These are phyloP conservation scores for Epistrophe eligans DNA, from an alignment of 2,888 invertebrate genomes.

Conservation along the genomic window DNA sequence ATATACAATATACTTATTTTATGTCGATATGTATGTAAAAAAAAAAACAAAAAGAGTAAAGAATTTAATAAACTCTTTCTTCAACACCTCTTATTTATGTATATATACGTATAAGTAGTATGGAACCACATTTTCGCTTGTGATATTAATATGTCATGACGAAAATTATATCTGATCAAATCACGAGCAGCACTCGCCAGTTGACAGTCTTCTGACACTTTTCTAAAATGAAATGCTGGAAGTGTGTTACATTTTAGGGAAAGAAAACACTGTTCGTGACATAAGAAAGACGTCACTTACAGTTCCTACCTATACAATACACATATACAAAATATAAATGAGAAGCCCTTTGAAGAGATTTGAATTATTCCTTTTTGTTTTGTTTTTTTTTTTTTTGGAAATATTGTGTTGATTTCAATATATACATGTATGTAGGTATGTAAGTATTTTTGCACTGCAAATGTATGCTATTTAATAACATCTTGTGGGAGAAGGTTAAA, in stretches of 20 bases:
- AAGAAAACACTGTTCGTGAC: neutral
- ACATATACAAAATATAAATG: neutral
- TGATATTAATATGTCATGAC: neutral
- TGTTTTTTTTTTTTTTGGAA: no score
- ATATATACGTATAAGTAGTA: neutral
- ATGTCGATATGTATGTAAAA: no score
- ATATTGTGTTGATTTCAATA: no score
- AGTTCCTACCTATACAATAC: neutral
- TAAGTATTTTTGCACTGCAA: no score
- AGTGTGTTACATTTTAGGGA: neutral
- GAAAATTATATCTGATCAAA: slow-evolving; percentile 10
- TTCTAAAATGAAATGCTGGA: neutral
- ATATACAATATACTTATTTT: no score
- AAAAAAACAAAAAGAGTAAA: neutral
- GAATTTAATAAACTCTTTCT: neutral
- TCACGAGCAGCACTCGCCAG: slow-evolving; percentile 1
- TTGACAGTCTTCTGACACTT: neutral
- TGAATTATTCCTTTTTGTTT: slow-evolving; percentile 1
- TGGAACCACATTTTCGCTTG: neutral
- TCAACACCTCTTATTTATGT: neutral
- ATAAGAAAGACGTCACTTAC: neutral
- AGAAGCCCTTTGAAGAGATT: neutral
- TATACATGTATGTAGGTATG: no score
- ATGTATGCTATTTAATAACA: no score
- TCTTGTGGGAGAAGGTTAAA: no score